phyloP scores from a whole-genome alignment of 2,113 vertebrate species.

The Lasiurus borealis region DNA sequence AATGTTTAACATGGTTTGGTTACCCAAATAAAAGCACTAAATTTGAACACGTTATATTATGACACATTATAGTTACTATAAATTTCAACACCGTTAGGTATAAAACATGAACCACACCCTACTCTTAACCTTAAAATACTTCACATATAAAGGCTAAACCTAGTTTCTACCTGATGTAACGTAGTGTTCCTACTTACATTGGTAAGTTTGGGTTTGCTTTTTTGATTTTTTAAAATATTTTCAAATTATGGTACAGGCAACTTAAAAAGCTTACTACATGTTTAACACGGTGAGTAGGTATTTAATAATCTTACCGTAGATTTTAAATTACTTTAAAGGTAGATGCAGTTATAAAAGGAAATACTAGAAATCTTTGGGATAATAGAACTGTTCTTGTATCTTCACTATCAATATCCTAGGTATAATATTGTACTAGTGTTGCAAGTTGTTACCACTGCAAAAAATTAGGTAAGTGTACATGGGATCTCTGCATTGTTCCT shows the following conservation, averaged over 20 bases:
- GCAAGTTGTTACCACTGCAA: neutral
- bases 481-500: constrained; percentile 14
- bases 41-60: neutral
- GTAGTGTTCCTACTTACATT: neutral
- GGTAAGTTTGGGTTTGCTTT: constrained; percentile 44
- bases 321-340: constrained; percentile 22
- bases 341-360: constrained; percentile 21
- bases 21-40: neutral
- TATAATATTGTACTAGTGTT: constrained; percentile 12
- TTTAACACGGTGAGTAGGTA: neutral
- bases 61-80: constrained; percentile 30
- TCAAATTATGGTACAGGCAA: neutral
- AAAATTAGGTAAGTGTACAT: neutral
- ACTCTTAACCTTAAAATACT: constrained; percentile 46
- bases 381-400: neutral
- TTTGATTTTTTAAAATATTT: neutral
- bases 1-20: constrained; percentile 44
- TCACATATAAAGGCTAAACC: constrained; percentile 18
- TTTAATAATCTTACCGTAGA: constrained; percentile 18
- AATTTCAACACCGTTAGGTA: constrained; percentile 49
- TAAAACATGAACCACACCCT: constrained; percentile 13
- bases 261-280: constrained; percentile 11
- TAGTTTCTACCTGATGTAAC: constrained; percentile 29
- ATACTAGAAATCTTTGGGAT: neutral
- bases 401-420: neutral